Evolutionary conservation across 2,113 vertebrate species (phyloP).

Genomic region (Hypanus sabinus): DNA sequence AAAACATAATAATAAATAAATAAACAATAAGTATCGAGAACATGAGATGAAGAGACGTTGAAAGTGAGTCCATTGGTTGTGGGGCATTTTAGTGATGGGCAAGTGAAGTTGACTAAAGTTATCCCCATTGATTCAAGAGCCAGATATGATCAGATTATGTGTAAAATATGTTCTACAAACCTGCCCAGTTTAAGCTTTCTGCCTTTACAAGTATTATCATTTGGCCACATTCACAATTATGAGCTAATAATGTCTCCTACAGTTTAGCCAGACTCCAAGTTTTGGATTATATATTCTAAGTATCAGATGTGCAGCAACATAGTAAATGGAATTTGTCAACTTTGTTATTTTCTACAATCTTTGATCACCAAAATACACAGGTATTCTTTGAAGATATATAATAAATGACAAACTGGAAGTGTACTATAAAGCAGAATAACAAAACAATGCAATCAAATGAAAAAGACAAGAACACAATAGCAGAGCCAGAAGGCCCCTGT

Average conservation of each 20-base stretch:
- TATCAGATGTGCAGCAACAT: neutral
- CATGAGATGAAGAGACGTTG: no score
- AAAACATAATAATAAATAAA: no score
- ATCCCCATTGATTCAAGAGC: neutral
- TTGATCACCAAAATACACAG: neutral
- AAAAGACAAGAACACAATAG: neutral
- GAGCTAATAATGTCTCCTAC: neutral
- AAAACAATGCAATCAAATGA: neutral
- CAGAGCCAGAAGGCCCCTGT: neutral
- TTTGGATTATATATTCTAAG: neutral
- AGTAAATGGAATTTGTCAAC: neutral
- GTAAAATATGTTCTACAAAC: neutral
- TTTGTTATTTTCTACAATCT: neutral
- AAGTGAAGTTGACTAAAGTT: no score
- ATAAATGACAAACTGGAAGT: neutral
- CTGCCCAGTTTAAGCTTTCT: neutral
- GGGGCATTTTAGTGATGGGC: no score
- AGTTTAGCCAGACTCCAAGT: neutral
- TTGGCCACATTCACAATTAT: neutral
- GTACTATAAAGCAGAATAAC: neutral
- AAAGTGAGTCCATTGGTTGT: no score
- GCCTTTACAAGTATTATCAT: neutral
- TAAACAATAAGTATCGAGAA: no score
- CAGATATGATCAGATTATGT: neutral
- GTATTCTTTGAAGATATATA: neutral